phyloP scores from a whole-genome alignment of 2,113 vertebrate genomes.

The Paraplagusia blochii region DNA sequence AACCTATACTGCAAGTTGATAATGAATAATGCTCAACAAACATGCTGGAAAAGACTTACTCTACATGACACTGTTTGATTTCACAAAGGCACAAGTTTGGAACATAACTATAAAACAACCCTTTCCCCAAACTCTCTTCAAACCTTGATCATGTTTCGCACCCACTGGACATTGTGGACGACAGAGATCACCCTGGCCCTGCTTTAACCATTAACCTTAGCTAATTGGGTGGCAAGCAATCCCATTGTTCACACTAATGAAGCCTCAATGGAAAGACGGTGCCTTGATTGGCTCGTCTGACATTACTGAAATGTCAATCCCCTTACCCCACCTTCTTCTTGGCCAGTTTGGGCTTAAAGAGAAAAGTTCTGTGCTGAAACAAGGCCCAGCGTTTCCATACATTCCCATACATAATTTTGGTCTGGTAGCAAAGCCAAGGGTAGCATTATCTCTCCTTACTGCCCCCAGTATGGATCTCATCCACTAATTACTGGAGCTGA shows the following conservation, averaged over 20 bases:
- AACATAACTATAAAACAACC: slow-evolving; percentile 4
- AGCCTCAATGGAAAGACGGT: slow-evolving; percentile 87
- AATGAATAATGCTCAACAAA: too few species aligned
- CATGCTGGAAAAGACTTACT: too few species aligned
- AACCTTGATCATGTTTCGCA: slow-evolving; percentile 44
- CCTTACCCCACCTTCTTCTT: background rate
- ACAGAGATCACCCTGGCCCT: slow-evolving; percentile 68
- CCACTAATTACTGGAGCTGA: slow-evolving; percentile 96
- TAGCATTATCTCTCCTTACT: slow-evolving; percentile 93
- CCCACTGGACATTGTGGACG: slow-evolving; percentile 48
- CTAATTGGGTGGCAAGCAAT: slow-evolving; percentile 92
- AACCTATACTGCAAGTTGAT: too few species aligned
- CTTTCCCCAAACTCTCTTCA: slow-evolving; percentile 17
- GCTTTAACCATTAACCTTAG: slow-evolving; percentile 93
- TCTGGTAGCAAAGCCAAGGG: slow-evolving; percentile 80
- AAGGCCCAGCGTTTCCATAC: slow-evolving; percentile 63
- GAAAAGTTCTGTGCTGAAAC: too few species aligned
- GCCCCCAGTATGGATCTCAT: slow-evolving; percentile 91
- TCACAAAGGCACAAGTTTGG: slow-evolving; percentile 3
- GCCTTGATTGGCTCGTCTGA: slow-evolving; percentile 82
- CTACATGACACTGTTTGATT: too few species aligned
- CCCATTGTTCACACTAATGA: slow-evolving; percentile 91
- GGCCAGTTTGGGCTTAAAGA: too few species aligned
- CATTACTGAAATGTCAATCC: slow-evolving; percentile 83
- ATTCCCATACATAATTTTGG: slow-evolving; percentile 77